Evolutionary conservation across 2,113 vertebrate genomes (phyloP).

Genomic region (Spheniscus mendiculus): DNA sequence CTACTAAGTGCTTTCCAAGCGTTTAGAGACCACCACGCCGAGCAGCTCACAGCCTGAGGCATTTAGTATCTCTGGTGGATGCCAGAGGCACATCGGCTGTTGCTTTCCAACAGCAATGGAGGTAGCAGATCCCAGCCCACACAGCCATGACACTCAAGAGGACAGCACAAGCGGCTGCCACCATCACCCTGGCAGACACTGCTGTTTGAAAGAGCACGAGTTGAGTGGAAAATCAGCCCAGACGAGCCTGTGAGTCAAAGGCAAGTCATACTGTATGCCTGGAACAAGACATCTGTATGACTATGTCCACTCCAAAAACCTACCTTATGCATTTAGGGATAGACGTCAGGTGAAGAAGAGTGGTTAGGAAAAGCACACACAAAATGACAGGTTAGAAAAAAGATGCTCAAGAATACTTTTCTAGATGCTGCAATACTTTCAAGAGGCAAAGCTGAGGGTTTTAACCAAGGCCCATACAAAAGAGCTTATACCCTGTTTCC

Average conservation of each 20-base stretch:
- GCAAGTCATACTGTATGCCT: background rate
- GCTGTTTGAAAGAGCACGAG: background rate
- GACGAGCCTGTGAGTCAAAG: background rate
- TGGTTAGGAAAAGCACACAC: background rate
- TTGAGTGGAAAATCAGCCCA: background rate
- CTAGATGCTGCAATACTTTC: background rate
- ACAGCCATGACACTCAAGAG: accelerated
- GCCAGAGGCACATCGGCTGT: background rate
- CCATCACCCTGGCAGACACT: background rate
- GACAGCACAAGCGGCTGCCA: accelerated
- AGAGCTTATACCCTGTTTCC: background rate
- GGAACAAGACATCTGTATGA: background rate
- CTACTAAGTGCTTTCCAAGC: background rate
- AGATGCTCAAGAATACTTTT: background rate
- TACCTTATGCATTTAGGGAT: background rate
- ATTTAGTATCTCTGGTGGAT: background rate
- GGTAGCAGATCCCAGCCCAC: background rate
- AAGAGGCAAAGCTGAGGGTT: background rate
- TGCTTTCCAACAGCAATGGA: background rate
- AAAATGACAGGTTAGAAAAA: background rate
- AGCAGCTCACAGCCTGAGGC: background rate
- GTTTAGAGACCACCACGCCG: accelerated
- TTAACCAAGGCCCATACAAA: background rate
- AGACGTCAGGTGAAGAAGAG: background rate
- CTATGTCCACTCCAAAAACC: background rate